A percentile compares a stretch with the other conserved stretches of the same genome.
Evolutionary conservation across 2,113 vertebrate species (phyloP).

Genomic region (Struthidea cinerea): DNA sequence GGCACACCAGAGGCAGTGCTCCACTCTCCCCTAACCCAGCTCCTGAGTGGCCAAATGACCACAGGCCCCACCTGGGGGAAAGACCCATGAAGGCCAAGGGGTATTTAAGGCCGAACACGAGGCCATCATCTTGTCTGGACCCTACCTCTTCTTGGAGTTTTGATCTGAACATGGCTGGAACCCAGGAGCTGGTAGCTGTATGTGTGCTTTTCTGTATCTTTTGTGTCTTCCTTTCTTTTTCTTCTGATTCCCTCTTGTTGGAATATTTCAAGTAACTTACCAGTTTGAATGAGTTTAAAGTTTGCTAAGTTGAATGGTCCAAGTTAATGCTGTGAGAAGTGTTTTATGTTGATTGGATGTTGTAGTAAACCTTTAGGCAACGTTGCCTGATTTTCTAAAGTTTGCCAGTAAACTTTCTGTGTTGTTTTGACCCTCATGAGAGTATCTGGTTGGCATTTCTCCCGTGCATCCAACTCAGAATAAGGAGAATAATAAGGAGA

Average conservation of each 20-base stretch:
- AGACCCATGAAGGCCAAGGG: too few relatives aligned
- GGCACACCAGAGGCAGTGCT: background rate
- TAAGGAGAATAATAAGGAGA: background rate
- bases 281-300: rapidly evolving
- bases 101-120: background rate
- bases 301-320: background rate
- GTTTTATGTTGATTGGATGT: background rate
- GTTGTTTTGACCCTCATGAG: background rate
- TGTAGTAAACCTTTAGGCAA: background rate
- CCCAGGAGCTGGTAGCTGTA: background rate
- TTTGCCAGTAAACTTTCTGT: background rate
- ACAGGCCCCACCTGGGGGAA: background rate
- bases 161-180: background rate
- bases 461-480: rapidly evolving
- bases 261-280: background rate
- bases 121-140: background rate
- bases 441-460: background rate
- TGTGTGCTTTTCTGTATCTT: background rate
- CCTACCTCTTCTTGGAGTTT: background rate
- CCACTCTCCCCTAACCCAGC: background rate
- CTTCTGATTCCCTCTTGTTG: background rate
- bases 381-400: background rate
- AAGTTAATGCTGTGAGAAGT: background rate
- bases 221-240: background rate
- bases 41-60: background rate